phyloP scores from a whole-genome alignment of 2,888 invertebrate genomes.

The Lycophotia porphyrea region DNA sequence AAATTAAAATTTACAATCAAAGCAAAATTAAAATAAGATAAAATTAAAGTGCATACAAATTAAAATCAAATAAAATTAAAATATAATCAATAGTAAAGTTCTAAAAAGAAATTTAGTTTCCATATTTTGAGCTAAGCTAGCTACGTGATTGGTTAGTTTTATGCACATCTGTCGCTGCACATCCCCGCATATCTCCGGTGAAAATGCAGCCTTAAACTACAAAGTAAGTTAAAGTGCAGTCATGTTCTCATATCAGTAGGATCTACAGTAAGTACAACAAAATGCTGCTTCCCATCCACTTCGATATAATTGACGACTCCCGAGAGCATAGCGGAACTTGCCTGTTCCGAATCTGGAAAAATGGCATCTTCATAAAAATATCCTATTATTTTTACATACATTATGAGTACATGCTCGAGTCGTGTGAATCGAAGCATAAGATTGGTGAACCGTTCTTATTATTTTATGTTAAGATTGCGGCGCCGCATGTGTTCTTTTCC shows the following conservation, averaged over 20 bases:
- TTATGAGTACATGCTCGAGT: conserved; percentile 14
- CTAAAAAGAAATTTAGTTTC: no score
- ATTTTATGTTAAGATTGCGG: neutral
- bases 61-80: no score
- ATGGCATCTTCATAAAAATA: conserved; percentile 22
- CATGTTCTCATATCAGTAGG: conserved; percentile 26
- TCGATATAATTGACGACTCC: conserved; percentile 51
- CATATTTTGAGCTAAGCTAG: no score
- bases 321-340: conserved; percentile 38
- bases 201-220: conserved; percentile 3
- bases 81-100: no score
- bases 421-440: conserved; percentile 1
- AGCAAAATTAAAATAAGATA: no score
- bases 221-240: conserved; percentile 27
- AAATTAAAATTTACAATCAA: no score
- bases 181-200: no score
- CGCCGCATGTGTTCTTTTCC: neutral
- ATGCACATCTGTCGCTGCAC: no score
- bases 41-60: no score
- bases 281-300: conserved; percentile 40
- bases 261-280: conserved; percentile 40
- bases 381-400: conserved; percentile 31
- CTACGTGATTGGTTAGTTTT: no score
- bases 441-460: neutral
- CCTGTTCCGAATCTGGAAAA: conserved; percentile 32